These are phyloP conservation scores for Lagorchestes hirsutus DNA, from an alignment of 2,797 vertebrate species.

Conservation along the genomic window DNA sequence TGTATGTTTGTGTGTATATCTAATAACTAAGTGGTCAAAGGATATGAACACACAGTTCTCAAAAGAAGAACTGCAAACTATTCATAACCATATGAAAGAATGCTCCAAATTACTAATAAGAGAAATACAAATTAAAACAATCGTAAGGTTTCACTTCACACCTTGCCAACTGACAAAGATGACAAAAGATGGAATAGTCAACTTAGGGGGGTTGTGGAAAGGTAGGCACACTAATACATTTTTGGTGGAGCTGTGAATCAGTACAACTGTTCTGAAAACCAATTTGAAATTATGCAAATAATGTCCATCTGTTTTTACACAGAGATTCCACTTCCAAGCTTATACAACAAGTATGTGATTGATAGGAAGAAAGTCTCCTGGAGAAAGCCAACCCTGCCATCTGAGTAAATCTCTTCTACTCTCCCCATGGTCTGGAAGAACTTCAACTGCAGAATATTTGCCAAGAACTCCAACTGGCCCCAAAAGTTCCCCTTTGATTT, in stretches of 20 bases:
- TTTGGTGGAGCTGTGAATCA: neutral
- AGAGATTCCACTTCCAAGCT: neutral
- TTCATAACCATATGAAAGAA: neutral
- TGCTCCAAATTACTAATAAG: neutral
- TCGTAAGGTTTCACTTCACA: neutral
- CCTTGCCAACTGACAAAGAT: neutral
- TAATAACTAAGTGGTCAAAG: neutral
- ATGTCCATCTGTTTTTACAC: neutral
- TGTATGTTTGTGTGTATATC: neutral
- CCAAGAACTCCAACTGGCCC: conserved; percentile 87
- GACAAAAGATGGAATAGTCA: neutral
- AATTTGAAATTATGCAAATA: neutral
- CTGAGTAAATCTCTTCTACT: neutral
- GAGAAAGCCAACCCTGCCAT: too few relatives aligned
- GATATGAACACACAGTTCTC: neutral
- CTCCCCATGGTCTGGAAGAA: conserved; percentile 65
- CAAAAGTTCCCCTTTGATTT: conserved; percentile 91
- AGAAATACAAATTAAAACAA: neutral
- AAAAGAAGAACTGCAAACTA: neutral
- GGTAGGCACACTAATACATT: neutral
- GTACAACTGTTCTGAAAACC: neutral
- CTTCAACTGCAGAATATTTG: neutral
- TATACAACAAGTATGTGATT: neutral
- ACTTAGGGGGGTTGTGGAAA: neutral
- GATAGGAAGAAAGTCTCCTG: neutral